These are phyloP conservation scores for Drosophila dunni DNA, from an alignment of 1,140 invertebrate genomes.

Conservation along the genomic window DNA sequence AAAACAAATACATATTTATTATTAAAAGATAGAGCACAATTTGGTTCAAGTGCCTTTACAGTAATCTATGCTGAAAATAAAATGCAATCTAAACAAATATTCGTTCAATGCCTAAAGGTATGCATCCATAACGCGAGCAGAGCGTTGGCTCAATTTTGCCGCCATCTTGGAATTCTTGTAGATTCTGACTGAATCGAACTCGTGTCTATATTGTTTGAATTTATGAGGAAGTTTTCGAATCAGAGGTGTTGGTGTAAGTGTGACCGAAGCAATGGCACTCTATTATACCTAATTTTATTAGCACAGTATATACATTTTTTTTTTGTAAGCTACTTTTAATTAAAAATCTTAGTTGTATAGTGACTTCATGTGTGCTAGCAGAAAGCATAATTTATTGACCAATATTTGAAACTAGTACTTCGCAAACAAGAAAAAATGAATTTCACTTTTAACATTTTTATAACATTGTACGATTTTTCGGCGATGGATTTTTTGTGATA, in stretches of 20 bases:
- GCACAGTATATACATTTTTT: too few species aligned
- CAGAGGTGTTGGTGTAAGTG: conserved; percentile 85
- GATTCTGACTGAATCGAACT: conserved; percentile 87
- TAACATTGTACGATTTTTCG: too few species aligned
- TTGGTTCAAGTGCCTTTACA: conserved; percentile 19
- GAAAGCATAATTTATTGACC: too few species aligned
- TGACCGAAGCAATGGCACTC: too few species aligned
- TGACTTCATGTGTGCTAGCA: too few species aligned
- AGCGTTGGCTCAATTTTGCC: conserved; percentile 91
- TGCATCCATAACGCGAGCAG: conserved; percentile 87
- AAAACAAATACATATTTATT: conserved; percentile 18
- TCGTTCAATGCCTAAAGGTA: conserved; percentile 57
- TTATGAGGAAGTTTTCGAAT: conserved; percentile 91
- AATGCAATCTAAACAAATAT: conserved; percentile 5
- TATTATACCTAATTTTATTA: too few species aligned
- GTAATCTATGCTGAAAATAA: conserved; percentile 14
- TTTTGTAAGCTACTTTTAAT: too few species aligned
- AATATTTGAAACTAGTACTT: too few species aligned
- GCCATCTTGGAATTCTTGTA: conserved; percentile 92
- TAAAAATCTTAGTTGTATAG: too few species aligned
- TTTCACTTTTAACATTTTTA: too few species aligned
- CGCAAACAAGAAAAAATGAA: too few species aligned
- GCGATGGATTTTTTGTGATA: too few species aligned
- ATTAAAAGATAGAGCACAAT: neutral
- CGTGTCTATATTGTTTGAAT: conserved; percentile 86